phyloP scores from a whole-genome alignment of 2,888 invertebrate species.

The Cyrtodaria siliqua region DNA sequence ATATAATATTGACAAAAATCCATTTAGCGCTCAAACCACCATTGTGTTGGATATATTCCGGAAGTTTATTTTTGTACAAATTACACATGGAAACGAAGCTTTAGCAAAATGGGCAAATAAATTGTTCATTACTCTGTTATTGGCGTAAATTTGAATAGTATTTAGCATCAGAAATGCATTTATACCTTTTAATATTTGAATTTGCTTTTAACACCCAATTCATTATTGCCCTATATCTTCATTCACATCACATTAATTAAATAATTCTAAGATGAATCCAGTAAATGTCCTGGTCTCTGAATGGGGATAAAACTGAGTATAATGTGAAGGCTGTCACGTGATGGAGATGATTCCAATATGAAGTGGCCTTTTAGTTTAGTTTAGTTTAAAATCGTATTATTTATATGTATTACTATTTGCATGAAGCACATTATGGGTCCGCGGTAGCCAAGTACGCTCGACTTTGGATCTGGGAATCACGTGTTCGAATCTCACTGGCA shows the following conservation, averaged over 20 bases:
- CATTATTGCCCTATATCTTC: slow-evolving; percentile 1
- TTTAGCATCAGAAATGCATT: slow-evolving; percentile 60
- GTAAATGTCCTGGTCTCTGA: no score
- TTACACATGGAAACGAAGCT: slow-evolving; percentile 42
- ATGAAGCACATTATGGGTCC: no score
- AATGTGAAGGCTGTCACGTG: no score
- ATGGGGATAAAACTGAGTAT: no score
- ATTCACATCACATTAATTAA: not conserved
- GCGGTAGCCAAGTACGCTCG: no score
- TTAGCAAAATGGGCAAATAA: slow-evolving; percentile 49
- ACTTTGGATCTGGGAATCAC: no score
- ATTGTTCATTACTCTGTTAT: slow-evolving; percentile 44
- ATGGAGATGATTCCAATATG: no score
- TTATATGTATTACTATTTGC: no score
- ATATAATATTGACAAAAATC: slow-evolving; percentile 38
- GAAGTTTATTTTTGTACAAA: slow-evolving; percentile 55
- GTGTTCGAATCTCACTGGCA: no score
- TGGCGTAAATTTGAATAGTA: slow-evolving; percentile 25
- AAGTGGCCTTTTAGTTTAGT: no score
- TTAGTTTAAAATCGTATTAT: no score
- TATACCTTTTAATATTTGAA: slow-evolving; percentile 34
- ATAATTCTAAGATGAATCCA: not conserved
- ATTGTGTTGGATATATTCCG: slow-evolving; percentile 19
- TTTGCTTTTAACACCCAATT: slow-evolving; percentile 40
- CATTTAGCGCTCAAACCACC: not conserved